A percentile compares a stretch with the other conserved stretches of the same genome.
phyloP scores from a whole-genome alignment of 2,888 invertebrate genomes.

The Sarcophaga subvicina region DNA sequence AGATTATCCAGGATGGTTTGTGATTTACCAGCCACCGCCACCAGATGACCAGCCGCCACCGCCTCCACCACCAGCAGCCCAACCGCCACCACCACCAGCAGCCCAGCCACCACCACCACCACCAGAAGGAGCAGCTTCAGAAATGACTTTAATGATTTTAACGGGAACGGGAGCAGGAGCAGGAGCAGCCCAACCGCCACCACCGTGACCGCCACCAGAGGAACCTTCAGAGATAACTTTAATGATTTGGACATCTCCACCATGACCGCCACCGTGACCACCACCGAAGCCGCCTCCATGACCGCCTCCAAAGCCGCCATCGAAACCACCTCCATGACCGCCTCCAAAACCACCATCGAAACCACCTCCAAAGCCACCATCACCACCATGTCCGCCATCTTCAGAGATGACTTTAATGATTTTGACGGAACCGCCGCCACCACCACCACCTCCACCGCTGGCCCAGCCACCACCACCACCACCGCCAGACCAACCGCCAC shows the following conservation, averaged over 20 bases:
- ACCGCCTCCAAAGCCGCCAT: slow-evolving; percentile 36
- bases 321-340: slow-evolving; percentile 33
- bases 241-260: slow-evolving; percentile 51
- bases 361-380: slow-evolving; percentile 9
- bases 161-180: slow-evolving; percentile 40
- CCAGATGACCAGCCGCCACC: background rate
- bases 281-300: slow-evolving; percentile 35
- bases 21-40: slow-evolving; percentile 48
- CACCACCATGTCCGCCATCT: slow-evolving; percentile 41
- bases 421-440: slow-evolving; percentile 47
- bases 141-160: slow-evolving; percentile 55
- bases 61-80: slow-evolving; percentile 30
- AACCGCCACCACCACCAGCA: slow-evolving; percentile 36
- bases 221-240: slow-evolving; percentile 44
- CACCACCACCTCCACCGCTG: slow-evolving; percentile 61
- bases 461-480: slow-evolving; percentile 54
- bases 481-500: slow-evolving; percentile 31
- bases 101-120: slow-evolving; percentile 43
- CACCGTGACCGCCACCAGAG: slow-evolving; percentile 8
- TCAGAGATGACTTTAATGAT: slow-evolving; percentile 64
- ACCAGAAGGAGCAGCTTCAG: slow-evolving; percentile 40
- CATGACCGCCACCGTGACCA: background rate
- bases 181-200: slow-evolving; percentile 41
- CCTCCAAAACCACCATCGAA: slow-evolving; percentile 23
- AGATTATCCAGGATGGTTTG: background rate